phyloP scores from a whole-genome alignment of 1,140 invertebrate genomes.

The Geopemphigus sp. region DNA sequence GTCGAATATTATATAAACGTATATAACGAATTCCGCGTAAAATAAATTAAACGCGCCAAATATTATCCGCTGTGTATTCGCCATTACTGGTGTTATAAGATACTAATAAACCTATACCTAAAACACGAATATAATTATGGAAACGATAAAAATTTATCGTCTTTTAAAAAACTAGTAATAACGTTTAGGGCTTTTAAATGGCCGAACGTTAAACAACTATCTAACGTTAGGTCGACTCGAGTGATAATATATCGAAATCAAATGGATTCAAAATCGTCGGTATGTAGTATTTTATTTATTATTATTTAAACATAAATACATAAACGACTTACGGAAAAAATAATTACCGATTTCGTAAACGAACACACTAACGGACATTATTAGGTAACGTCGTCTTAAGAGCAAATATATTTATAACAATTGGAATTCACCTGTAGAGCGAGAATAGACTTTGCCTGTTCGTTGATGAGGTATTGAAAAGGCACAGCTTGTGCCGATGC shows the following conservation, averaged over 20 bases:
- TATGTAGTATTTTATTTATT: neutral
- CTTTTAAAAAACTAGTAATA: too few species aligned
- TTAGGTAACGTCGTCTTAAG: conserved; percentile 11
- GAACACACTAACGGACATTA: neutral
- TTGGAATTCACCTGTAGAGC: conserved; percentile 65
- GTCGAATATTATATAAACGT: neutral
- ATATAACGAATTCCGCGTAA: neutral
- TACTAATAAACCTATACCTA: too few species aligned
- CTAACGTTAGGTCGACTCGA: neutral
- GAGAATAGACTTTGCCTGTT: conserved; percentile 76
- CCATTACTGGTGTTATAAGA: too few species aligned
- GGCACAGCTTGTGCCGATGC: conserved; percentile 61
- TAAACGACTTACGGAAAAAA: neutral
- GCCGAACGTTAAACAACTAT: too few species aligned
- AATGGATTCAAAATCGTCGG: neutral
- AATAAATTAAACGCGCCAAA: neutral
- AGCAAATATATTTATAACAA: too few species aligned
- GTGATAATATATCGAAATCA: neutral
- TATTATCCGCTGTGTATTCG: neutral
- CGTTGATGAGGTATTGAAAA: conserved; percentile 75
- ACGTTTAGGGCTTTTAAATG: too few species aligned
- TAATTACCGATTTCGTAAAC: conserved; percentile 23
- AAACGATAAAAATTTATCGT: too few species aligned
- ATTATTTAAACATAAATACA: neutral
- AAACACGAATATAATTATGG: too few species aligned